Percentiles rank a stretch among this genome's conserved stretches.
Conservation (phyloP, 2,797 vertebrate genomes). For the Luscinia megarhynchos region DNA sequence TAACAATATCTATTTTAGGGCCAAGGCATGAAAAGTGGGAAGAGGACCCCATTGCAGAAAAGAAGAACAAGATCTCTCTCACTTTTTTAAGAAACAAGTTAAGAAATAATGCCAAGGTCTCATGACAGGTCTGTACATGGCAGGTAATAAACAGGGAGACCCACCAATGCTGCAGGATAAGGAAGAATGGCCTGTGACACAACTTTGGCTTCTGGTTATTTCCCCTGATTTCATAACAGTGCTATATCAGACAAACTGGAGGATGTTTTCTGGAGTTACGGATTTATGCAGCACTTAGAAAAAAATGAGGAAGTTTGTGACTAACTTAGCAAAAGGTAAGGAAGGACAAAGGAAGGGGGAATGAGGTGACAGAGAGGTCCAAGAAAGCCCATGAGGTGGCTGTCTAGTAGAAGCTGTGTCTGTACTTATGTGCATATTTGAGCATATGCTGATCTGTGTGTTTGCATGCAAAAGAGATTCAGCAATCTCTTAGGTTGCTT, state of each 20-base stretch:
- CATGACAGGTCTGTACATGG: not conserved
- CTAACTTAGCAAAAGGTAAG: not conserved
- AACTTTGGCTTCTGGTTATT: not conserved
- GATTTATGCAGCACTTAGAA: not conserved
- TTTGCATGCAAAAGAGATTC: not conserved
- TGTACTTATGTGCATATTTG: not conserved
- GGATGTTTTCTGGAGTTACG: not conserved
- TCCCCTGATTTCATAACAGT: not conserved
- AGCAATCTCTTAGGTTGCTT: not conserved
- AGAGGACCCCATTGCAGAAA: not conserved
- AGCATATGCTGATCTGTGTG: not conserved
- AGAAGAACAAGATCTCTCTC: not conserved
- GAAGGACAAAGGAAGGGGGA: not conserved
- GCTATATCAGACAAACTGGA: not conserved
- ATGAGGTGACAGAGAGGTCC: not conserved
- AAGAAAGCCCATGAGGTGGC: not conserved
- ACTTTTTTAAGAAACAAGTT: not conserved
- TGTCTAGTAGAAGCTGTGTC: not conserved
- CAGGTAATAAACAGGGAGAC: not conserved
- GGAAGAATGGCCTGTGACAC: not conserved
- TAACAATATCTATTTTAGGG: not conserved
- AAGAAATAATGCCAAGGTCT: not conserved
- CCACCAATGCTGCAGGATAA: not conserved
- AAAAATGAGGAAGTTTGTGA: not conserved
- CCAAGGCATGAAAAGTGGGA: not conserved